phyloP scores from a whole-genome alignment of 2,797 vertebrate species.

The Cuculus canorus region DNA sequence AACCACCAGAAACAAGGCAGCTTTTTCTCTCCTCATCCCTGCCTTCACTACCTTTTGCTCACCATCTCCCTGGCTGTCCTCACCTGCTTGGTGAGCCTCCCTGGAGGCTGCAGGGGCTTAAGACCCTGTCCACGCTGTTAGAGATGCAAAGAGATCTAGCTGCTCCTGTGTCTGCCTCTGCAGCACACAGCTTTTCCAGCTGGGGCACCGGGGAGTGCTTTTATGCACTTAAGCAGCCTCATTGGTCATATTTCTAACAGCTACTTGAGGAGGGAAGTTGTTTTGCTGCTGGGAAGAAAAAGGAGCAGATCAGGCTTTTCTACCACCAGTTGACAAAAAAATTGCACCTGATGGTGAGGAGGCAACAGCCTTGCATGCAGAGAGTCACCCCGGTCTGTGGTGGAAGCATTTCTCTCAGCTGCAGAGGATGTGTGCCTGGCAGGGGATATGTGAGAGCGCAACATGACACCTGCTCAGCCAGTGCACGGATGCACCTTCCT shows the following conservation, averaged over 20 bases:
- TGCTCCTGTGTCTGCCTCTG: neutral
- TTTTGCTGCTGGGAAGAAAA: neutral
- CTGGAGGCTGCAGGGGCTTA: neutral
- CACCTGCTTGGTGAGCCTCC: neutral
- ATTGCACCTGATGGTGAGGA: neutral
- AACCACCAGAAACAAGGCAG: neutral
- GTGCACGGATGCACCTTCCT: neutral
- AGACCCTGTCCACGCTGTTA: neutral
- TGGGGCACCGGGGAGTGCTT: neutral
- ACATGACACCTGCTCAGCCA: accelerated
- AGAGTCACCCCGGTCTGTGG: neutral
- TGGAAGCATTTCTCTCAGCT: neutral
- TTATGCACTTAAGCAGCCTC: neutral
- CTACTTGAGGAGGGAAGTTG: neutral
- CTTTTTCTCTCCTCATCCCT: neutral
- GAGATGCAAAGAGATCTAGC: neutral
- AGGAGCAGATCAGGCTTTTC: neutral
- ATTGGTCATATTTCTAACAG: neutral
- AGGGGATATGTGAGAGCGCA: neutral
- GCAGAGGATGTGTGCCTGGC: neutral
- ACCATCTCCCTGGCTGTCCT: neutral
- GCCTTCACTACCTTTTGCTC: neutral
- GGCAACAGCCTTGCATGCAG: neutral
- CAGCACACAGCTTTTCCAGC: neutral
- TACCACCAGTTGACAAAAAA: neutral